Conservation (phyloP, 2,888 invertebrate species). For the Platycheirus rosarum region DNA sequence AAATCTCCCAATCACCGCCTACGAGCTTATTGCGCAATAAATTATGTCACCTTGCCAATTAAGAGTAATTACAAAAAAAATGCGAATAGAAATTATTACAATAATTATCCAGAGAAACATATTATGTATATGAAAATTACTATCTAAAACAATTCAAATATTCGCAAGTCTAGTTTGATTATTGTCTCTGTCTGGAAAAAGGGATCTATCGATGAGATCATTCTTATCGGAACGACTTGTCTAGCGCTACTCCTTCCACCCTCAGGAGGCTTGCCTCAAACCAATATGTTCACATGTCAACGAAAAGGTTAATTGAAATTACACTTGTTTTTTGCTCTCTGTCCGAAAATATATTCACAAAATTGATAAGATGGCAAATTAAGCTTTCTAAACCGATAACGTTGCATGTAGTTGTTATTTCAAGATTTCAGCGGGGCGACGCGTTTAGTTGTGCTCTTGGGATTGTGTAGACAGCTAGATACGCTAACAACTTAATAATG, state of each 20-base stretch:
- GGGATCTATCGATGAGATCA: conserved; percentile 1
- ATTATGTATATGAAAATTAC: not conserved
- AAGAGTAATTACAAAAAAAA: conserved; percentile 45
- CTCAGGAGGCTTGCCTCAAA: not conserved
- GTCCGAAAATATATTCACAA: conserved; percentile 1
- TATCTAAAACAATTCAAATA: not conserved
- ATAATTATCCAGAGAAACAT: conserved; percentile 3
- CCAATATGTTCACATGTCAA: not conserved
- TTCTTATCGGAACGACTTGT: not conserved
- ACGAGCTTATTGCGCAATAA: conserved; percentile 30
- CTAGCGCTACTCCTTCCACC: not conserved
- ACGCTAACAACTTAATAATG: conserved; percentile 41
- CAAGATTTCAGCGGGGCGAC: not conserved
- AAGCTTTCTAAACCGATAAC: conserved; percentile 9
- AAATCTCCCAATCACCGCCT: conserved; percentile 2
- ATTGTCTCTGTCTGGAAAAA: not conserved
- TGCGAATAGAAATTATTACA: conserved; percentile 3
- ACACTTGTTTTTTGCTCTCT: conserved; percentile 2
- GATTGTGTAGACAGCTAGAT: conserved; percentile 33
- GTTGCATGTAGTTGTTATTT: not conserved
- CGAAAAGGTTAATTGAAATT: conserved; percentile 11
- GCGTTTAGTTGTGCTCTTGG: conserved; percentile 8
- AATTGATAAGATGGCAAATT: conserved; percentile 7
- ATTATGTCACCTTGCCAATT: conserved; percentile 50
- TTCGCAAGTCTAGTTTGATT: no score